These are phyloP conservation scores for Mantis religiosa DNA, from an alignment of 2,888 invertebrate genomes.

Conservation along the genomic window DNA sequence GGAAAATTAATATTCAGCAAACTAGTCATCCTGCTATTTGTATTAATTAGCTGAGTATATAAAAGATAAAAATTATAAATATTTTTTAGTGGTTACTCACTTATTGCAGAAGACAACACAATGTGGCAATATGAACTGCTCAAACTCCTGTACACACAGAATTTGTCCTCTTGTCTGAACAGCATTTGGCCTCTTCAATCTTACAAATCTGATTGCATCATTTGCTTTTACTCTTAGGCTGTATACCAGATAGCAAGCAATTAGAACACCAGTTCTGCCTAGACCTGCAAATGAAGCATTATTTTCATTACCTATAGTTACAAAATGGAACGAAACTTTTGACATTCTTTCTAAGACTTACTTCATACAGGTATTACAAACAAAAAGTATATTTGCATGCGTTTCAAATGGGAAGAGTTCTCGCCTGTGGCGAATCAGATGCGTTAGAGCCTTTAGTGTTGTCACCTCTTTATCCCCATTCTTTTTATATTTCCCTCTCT, in stretches of 20 bases:
- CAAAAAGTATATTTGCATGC: too few relatives aligned
- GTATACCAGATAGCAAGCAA: constrained; percentile 82
- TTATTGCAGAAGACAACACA: constrained; percentile 68
- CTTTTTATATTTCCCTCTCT: too few relatives aligned
- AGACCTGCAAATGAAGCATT: constrained; percentile 50
- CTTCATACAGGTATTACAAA: too few relatives aligned
- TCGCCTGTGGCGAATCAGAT: too few relatives aligned
- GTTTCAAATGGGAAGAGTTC: too few relatives aligned
- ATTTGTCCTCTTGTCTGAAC: constrained; percentile 83
- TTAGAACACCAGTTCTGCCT: constrained; percentile 81
- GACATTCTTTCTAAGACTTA: too few relatives aligned
- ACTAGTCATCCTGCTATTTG: not conserved
- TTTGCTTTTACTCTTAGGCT: constrained; percentile 69
- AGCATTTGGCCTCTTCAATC: constrained; percentile 70
- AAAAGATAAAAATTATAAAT: too few relatives aligned
- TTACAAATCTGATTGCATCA: constrained; percentile 74
- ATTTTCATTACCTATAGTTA: not conserved
- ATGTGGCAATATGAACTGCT: constrained; percentile 72
- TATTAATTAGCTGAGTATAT: too few relatives aligned
- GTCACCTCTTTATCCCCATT: too few relatives aligned
- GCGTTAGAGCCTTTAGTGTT: too few relatives aligned
- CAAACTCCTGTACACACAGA: constrained; percentile 75
- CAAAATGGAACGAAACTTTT: too few relatives aligned
- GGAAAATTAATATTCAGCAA: constrained; percentile 14
- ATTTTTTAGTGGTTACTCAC: constrained; percentile 45